phyloP scores from a whole-genome alignment of 2,888 invertebrate genomes.

The Chirona hameri region DNA sequence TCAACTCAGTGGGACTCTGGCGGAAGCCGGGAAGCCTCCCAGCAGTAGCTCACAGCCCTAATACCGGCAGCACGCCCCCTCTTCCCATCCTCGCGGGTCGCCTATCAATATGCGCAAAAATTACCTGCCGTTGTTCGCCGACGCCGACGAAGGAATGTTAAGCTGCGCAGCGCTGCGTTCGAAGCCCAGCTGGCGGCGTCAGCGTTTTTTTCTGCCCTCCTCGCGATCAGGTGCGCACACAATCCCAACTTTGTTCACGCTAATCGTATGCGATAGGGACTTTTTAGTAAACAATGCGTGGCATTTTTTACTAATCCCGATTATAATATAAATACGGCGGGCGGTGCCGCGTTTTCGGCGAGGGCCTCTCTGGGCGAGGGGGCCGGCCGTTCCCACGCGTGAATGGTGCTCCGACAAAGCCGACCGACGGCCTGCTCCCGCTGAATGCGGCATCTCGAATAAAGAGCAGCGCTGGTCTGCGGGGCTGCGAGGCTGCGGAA shows the following conservation, averaged over 20 bases:
- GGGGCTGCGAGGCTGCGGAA: no score
- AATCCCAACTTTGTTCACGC: neutral
- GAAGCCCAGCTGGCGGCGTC: neutral
- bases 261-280: neutral
- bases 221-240: neutral
- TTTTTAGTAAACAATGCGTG: constrained; percentile 7
- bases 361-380: no score
- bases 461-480: neutral
- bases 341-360: neutral
- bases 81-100: neutral
- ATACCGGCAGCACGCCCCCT: no score
- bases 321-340: constrained; percentile 7
- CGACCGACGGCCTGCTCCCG: neutral
- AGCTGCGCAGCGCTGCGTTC: neutral
- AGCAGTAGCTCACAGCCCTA: no score
- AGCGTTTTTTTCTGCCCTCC: neutral
- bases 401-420: neutral
- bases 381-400: neutral
- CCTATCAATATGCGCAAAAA: constrained; percentile 3
- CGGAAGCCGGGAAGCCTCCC: no score
- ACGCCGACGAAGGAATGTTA: neutral
- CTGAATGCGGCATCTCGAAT: neutral
- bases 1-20: neutral
- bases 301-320: constrained; percentile 24
- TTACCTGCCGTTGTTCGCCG: neutral